These are phyloP conservation scores for Parazoanthus swiftii DNA, from an alignment of 92 coral and sea anemone species.

Conservation along the genomic window DNA sequence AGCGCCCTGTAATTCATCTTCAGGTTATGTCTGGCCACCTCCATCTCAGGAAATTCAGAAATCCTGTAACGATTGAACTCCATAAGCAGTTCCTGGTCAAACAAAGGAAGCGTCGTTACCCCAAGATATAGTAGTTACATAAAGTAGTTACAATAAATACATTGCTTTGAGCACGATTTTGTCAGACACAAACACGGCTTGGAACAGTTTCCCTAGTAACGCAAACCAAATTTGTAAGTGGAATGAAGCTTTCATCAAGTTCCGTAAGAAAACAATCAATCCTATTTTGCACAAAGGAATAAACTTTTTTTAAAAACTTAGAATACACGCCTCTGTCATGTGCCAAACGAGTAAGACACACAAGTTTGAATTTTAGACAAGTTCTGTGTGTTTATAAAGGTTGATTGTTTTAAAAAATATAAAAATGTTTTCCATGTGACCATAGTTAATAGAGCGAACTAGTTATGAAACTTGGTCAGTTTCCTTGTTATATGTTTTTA, in stretches of 20 bases:
- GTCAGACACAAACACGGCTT: neutral
- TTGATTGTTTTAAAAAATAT: too few species aligned
- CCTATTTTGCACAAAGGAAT: neutral
- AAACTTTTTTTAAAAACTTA: too few species aligned
- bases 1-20: conserved; percentile 85
- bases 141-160: too few species aligned
- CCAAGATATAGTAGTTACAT: neutral
- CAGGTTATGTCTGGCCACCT: conserved; percentile 71
- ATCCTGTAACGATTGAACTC: conserved; percentile 89
- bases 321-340: too few species aligned
- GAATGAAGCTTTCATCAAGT: neutral
- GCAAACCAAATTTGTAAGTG: neutral
- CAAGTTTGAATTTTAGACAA: too few species aligned
- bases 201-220: neutral
- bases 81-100: conserved; percentile 77
- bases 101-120: neutral
- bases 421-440: too few species aligned
- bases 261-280: too few species aligned
- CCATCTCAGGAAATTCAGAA: conserved; percentile 90
- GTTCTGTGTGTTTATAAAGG: too few species aligned
- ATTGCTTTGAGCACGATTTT: neutral
- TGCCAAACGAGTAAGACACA: too few species aligned
- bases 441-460: too few species aligned
- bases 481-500: too few species aligned
- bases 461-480: too few species aligned